Base-by-base conservation (phyloP, 2,797 vertebrate species). In the Acrossocheilus fasciatus region DNA sequence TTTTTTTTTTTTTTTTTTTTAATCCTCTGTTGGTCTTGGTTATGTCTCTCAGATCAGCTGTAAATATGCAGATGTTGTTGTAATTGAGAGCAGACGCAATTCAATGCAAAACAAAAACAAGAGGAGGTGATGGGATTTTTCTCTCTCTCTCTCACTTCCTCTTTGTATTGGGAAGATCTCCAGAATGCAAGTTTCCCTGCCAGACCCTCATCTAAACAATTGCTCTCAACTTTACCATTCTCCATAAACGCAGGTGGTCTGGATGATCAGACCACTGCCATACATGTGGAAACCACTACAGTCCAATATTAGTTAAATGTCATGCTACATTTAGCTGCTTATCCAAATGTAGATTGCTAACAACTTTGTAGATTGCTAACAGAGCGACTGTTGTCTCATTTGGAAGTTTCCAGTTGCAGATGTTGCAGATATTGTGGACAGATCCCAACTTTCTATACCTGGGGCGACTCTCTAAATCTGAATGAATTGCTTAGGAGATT, bases 191-290 rank as follows among this genome's bases (percentile, higher is more conserved):
- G 68, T 72, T 68, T 62, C 81, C 20, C 78, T 88, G 92, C 91
- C 92, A 95, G 91, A 94, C 91, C 91, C 91, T 92, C 90, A 89
- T 93, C 90, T 93, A 89, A 94, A 92, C 82, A 91, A 88, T 91
- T 91, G 90, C 92, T 93, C 90, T 87, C 88, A 90, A 88, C 88
- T 86, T 88, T 91, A 91, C 92, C 91, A 87, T 92, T 92, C 68
- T 87, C 91, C 89, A 88, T 92, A 92, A 94, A 93, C 54, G 88
- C 84, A 82, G 90, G 93, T 69, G 92, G 91, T 92, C 93, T 93
- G 91, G 90, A 90, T 87, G 75, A 88, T 86, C 77, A 89, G 81
- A 85, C 90, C 82, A 82, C 88, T 87, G 89, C 88, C 87, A 90
- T 91, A 89, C 64, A 62, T 87, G 50, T 77, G 72, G 88, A 91